Base-by-base conservation (phyloP, 2,113 vertebrate genomes). In the Pituophis catenifer region DNA sequence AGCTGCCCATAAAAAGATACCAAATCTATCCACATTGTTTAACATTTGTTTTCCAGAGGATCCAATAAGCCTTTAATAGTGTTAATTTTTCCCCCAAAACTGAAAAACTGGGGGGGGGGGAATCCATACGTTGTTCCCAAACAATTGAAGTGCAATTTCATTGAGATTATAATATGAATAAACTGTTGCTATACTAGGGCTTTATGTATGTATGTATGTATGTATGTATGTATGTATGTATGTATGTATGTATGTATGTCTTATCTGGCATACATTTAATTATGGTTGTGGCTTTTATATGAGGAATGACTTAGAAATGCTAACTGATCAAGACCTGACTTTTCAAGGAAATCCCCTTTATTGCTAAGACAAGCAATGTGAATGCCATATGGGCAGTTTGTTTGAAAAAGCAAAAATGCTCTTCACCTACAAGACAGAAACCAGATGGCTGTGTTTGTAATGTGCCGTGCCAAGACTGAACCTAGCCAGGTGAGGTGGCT, bases 181-280 rank as follows among this genome's bases (percentile, higher is more conserved):
- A 95, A 88, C 86, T 89, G 91, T 90, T 93, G 70, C 23, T 93
- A 58, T 87, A 89, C n/a, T 97, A 94, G 90, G 92, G 86, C 94
- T 24, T 91, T 95, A 89, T 59, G 58, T n/a, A 70, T n/a, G 29
- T n/a, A n/a, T 87, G 92, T 94, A 5, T 44, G 44, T 44, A 44
- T 44, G 44, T 95, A 89, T 59, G 58, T n/a, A 70, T n/a, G 29
- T n/a, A 70, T 38, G 38, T 38, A 38, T 38, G 38, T 38, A 38
- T 38, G 38, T 38, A 38, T 38, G 38, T 38, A 38, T 38, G 38
- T 38, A 38, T 38, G 38, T 38, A 1, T 87, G 92, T 94, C 86
- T 89, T 94, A 92, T 90, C 92, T 95, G 93, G 95, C 86, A 94
- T 91, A 95, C 95, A 96, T 96, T 95, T 95, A 97, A 92, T 96